phyloP scores from a whole-genome alignment of 23 tunicate species.

The Trididemnum nubilum region DNA sequence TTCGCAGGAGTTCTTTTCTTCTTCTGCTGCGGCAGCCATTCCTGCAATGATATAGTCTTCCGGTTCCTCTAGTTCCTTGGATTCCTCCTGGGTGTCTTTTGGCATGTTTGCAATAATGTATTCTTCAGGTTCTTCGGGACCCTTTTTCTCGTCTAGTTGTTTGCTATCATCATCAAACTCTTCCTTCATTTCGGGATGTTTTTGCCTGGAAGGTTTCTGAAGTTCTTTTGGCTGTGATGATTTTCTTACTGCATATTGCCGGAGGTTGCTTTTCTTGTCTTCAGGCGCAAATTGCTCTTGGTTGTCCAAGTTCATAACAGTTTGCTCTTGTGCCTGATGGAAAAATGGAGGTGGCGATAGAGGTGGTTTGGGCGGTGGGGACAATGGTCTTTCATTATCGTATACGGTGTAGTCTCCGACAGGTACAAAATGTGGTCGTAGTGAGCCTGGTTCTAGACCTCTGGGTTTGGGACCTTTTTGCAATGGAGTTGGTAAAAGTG shows the following conservation, averaged over 20 bases:
- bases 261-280: background rate
- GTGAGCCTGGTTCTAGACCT: background rate
- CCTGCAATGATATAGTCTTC: slow-evolving; percentile 88
- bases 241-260: background rate
- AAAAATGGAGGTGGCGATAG: slow-evolving; percentile 1
- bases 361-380: slow-evolving; percentile 8
- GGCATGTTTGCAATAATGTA: slow-evolving; percentile 83
- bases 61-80: slow-evolving; percentile 59
- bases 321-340: background rate
- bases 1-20: slow-evolving; percentile 37
- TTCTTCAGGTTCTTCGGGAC: slow-evolving; percentile 82
- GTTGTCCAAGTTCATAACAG: background rate
- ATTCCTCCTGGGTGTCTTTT: background rate
- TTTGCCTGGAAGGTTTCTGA: no score
- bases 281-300: background rate
- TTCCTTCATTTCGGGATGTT: no score
- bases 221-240: background rate
- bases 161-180: no score
- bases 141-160: slow-evolving; percentile 40
- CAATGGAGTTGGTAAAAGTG: background rate
- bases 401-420: background rate
- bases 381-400: background rate
- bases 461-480: background rate
- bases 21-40: slow-evolving; percentile 16
- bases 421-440: background rate